These are phyloP conservation scores for Ips nitidus DNA, from an alignment of 1,140 invertebrate species.

Conservation along the genomic window DNA sequence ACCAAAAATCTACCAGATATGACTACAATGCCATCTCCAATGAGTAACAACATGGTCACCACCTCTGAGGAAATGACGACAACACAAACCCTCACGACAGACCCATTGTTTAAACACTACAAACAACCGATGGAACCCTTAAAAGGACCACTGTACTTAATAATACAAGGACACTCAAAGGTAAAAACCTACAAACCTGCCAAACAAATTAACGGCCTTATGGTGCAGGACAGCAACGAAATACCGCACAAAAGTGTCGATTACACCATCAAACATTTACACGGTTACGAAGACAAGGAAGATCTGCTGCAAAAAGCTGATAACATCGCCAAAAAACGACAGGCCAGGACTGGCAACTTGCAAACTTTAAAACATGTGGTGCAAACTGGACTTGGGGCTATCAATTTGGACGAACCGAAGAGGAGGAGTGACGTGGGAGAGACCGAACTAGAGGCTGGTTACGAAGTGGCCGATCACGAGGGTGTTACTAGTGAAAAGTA, in stretches of 20 bases:
- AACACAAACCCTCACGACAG: constrained; percentile 55
- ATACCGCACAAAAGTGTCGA: constrained; percentile 48
- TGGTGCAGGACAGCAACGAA: constrained; percentile 58
- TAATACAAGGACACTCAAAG: constrained; percentile 81
- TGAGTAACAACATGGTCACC: constrained; percentile 16
- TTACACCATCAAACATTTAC: constrained; percentile 56
- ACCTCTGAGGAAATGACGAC: constrained; percentile 49
- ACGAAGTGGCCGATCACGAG: constrained; percentile 57
- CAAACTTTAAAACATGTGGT: constrained; percentile 49
- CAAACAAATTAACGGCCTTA: constrained; percentile 54
- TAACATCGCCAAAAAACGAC: constrained; percentile 24
- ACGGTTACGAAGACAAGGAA: constrained; percentile 51
- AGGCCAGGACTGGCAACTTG: constrained; percentile 43
- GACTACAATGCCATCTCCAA: constrained; percentile 1
- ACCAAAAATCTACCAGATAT: background rate
- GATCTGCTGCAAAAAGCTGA: constrained; percentile 40
- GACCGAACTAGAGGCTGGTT: constrained; percentile 57
- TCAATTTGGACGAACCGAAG: constrained; percentile 43
- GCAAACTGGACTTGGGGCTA: constrained; percentile 47
- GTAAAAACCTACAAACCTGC: constrained; percentile 76
- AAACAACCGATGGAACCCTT: constrained; percentile 66
- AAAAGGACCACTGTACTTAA: constrained; percentile 69
- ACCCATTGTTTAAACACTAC: constrained; percentile 62
- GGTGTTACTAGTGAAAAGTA: constrained; percentile 57
- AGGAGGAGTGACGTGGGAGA: constrained; percentile 56